Evolutionary conservation across 2,888 invertebrate species (phyloP).

Genomic region (Dendrolimus pini): DNA sequence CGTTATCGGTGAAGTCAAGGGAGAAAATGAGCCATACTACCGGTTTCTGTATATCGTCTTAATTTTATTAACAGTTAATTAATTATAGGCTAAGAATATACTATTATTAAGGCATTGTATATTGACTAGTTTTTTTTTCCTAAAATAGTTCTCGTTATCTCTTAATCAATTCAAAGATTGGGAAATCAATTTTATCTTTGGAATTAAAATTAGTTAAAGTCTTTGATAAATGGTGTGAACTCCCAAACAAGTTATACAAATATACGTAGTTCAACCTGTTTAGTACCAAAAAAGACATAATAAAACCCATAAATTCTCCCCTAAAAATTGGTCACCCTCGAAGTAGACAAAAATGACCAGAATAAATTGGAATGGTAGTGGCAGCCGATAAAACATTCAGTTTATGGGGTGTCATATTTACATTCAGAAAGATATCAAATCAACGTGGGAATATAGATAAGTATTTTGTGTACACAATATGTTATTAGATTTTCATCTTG

Average conservation of each 20-base stretch:
- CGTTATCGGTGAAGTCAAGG: slow-evolving; percentile 6
- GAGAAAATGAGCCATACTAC: not conserved
- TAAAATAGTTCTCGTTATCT: not conserved
- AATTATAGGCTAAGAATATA: not conserved
- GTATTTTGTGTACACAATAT: slow-evolving; percentile 21
- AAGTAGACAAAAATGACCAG: slow-evolving; percentile 72
- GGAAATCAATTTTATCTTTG: not conserved
- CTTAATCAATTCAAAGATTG: not conserved
- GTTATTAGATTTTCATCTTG: slow-evolving; percentile 22
- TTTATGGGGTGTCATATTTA: slow-evolving; percentile 77
- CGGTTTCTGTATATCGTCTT: too few species aligned
- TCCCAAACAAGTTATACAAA: slow-evolving; percentile 21
- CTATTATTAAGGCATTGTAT: not conserved
- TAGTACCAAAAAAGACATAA: slow-evolving; percentile 52
- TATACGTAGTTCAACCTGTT: slow-evolving; percentile 35
- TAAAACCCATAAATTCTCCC: slow-evolving; percentile 63
- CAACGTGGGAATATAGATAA: slow-evolving; percentile 61
- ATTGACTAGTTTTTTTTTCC: too few species aligned
- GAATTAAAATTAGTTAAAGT: slow-evolving; percentile 8
- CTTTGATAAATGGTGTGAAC: slow-evolving; percentile 18
- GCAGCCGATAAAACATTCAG: slow-evolving; percentile 72
- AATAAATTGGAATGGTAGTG: slow-evolving; percentile 74
- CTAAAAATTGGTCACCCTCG: slow-evolving; percentile 70
- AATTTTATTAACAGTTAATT: too few species aligned
- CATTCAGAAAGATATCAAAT: slow-evolving; percentile 64